phyloP scores from a whole-genome alignment of 2,113 vertebrate genomes.

The Zosterops lateralis region DNA sequence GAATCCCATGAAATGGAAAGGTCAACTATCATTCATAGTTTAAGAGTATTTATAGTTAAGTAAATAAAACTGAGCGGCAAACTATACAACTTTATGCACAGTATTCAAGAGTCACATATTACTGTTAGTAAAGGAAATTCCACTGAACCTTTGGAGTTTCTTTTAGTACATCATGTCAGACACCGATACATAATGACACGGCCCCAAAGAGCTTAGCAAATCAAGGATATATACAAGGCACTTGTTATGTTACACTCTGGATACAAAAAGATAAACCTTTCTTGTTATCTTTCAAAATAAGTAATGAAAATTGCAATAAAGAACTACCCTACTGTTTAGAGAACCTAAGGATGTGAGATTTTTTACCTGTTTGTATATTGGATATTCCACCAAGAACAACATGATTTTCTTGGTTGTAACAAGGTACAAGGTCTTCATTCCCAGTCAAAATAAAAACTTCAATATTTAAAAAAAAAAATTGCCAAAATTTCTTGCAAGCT shows the following conservation, averaged over 20 bases:
- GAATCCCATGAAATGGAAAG: background rate
- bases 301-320: background rate
- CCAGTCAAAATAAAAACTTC: background rate
- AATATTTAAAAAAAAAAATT: background rate
- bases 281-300: background rate
- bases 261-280: background rate
- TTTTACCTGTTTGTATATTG: background rate
- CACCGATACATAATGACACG: background rate
- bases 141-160: background rate
- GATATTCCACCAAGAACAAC: background rate
- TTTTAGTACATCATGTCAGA: background rate
- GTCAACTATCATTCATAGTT: background rate
- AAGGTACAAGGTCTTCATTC: background rate
- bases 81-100: background rate
- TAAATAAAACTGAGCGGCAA: background rate
- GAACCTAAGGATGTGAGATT: background rate
- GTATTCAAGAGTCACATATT: background rate
- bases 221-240: background rate
- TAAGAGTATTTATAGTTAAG: background rate
- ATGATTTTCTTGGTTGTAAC: background rate
- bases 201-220: background rate
- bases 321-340: background rate
- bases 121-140: background rate
- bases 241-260: background rate
- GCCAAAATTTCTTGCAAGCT: background rate